These are phyloP conservation scores for Hyaena hyaena DNA, from an alignment of 2,113 vertebrate species.

Conservation along the genomic window DNA sequence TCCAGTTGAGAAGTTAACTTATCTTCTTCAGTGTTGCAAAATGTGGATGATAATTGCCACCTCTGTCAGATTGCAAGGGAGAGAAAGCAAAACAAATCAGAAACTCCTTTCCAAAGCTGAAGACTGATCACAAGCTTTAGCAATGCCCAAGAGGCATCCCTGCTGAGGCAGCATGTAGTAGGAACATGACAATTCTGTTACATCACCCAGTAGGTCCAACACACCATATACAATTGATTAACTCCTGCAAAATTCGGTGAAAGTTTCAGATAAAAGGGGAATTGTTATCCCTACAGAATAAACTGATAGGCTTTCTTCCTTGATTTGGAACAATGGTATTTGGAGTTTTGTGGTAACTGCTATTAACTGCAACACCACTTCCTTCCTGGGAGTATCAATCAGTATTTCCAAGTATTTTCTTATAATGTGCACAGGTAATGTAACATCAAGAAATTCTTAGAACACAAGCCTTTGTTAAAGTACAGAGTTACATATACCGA, in stretches of 20 bases:
- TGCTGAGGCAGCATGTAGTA: neutral
- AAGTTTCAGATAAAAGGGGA: constrained; percentile 33
- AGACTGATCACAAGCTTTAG: neutral
- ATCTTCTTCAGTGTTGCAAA: constrained; percentile 48
- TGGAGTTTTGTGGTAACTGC: constrained; percentile 20
- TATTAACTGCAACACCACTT: constrained; percentile 10
- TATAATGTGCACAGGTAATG: neutral
- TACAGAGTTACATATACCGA: neutral
- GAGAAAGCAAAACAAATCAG: constrained; percentile 34
- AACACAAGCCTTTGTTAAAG: constrained; percentile 54
- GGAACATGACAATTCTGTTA: neutral
- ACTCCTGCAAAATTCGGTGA: neutral
- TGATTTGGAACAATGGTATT: constrained; percentile 27
- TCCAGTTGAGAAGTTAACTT: constrained; percentile 10
- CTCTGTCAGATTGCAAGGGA: constrained; percentile 36
- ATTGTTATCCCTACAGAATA: neutral
- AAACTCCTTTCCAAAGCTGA: constrained; percentile 36
- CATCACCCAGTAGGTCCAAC: neutral
- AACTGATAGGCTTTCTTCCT: constrained; percentile 49
- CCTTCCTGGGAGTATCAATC: neutral
- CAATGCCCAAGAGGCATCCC: neutral
- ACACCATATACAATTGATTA: neutral
- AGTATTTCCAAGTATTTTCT: neutral
- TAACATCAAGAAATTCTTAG: constrained; percentile 23
- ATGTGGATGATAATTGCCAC: constrained; percentile 43